Conservation (phyloP, 2,888 invertebrate genomes). For the Pardosa pseudoannulata region DNA sequence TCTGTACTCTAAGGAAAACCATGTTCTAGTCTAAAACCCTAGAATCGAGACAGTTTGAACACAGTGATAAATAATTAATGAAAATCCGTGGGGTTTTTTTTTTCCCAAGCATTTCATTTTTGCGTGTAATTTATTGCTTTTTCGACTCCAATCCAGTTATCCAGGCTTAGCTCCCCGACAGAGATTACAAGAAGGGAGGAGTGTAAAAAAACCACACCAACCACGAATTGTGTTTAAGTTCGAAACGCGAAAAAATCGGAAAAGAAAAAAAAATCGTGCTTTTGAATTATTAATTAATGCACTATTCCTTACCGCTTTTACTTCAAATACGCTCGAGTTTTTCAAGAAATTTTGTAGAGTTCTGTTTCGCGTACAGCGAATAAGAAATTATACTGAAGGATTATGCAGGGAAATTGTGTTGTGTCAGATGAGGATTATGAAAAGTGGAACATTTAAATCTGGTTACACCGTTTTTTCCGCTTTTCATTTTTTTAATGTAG, state of each 20-base stretch:
- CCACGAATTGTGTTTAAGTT: background rate
- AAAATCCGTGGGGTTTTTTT: conserved; percentile 9
- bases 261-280: conserved; percentile 15
- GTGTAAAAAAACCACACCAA: background rate
- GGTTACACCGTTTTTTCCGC: no score
- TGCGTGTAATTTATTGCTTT: conserved; percentile 27
- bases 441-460: background rate
- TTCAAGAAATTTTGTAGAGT: background rate
- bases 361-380: background rate
- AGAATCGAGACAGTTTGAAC: conserved; percentile 3
- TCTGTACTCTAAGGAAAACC: conserved; percentile 8
- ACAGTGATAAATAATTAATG: conserved; percentile 32
- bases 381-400: background rate
- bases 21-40: background rate
- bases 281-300: conserved; percentile 50
- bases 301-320: background rate
- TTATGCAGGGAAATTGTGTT: background rate
- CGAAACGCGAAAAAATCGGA: background rate
- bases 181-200: conserved; percentile 4
- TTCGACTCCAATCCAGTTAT: conserved; percentile 27
- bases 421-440: background rate
- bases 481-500: no score
- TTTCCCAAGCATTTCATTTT: conserved; percentile 12
- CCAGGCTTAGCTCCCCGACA: background rate
- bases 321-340: background rate